A percentile compares a stretch with the other conserved stretches of the same genome.
These are phyloP conservation scores for Thrips palmi DNA, from an alignment of 1,140 invertebrate genomes.

Conservation along the genomic window DNA sequence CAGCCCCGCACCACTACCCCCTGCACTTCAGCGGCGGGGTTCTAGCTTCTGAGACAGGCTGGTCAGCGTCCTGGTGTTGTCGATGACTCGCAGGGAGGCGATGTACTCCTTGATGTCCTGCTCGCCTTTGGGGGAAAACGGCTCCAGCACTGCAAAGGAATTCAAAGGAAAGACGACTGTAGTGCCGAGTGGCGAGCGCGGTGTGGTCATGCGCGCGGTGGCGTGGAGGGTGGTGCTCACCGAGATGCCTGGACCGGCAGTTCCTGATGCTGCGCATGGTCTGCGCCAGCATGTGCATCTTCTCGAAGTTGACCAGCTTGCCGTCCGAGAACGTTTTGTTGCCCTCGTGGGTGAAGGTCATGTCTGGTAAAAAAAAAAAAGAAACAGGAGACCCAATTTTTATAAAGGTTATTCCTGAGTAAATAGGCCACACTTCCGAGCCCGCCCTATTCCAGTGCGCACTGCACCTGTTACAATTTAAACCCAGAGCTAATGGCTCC, in stretches of 20 bases:
- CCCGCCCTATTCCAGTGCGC: background rate
- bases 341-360: conserved; percentile 82
- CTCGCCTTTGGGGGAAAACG: conserved; percentile 46
- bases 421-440: background rate
- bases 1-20: too few species aligned
- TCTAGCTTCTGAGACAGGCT: conserved; percentile 52
- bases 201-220: too few species aligned
- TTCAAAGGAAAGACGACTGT: conserved; percentile 12
- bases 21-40: too few species aligned
- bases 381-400: background rate
- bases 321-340: conserved; percentile 71
- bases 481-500: background rate
- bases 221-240: conserved; percentile 35
- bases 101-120: conserved; percentile 42
- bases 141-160: conserved; percentile 32
- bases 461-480: background rate
- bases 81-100: conserved; percentile 49
- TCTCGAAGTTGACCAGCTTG: conserved; percentile 77
- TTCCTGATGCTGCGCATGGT: conserved; percentile 58
- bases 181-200: background rate
- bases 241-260: conserved; percentile 47
- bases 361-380: conserved; percentile 30
- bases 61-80: conserved; percentile 56
- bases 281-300: conserved; percentile 81
- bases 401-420: background rate